Evolutionary conservation across 2,888 invertebrate genomes (phyloP).

Genomic region (Amphipyra berbera): DNA sequence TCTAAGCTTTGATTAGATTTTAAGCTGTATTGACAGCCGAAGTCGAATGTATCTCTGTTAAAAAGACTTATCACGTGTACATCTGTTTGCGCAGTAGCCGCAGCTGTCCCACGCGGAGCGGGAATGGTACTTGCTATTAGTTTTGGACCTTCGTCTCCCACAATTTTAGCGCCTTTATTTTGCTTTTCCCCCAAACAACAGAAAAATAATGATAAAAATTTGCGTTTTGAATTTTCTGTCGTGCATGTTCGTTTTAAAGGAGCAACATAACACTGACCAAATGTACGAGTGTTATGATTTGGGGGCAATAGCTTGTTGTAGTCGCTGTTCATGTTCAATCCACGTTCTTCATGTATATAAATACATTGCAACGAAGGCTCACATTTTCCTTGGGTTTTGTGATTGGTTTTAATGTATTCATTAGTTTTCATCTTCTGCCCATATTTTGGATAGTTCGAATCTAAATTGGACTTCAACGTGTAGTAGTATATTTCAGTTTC

Average conservation of each 20-base stretch:
- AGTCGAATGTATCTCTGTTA: slow-evolving; percentile 56
- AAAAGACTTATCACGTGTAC: slow-evolving; percentile 46
- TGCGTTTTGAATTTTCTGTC: slow-evolving; percentile 44
- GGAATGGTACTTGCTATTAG: background rate
- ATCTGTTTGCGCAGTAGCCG: slow-evolving; percentile 12
- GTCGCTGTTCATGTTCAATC: slow-evolving; percentile 40
- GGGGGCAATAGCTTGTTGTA: slow-evolving; percentile 36
- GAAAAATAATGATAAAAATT: slow-evolving; percentile 55
- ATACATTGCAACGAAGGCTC: slow-evolving; percentile 50
- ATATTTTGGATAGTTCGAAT: slow-evolving; percentile 36
- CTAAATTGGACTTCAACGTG: slow-evolving; percentile 42
- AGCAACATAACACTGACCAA: slow-evolving; percentile 58
- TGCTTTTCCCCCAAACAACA: slow-evolving; percentile 62
- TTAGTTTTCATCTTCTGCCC: slow-evolving; percentile 30
- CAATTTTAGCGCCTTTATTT: slow-evolving; percentile 31
- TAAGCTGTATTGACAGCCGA: slow-evolving; percentile 69
- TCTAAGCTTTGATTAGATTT: slow-evolving; percentile 72
- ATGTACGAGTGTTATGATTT: slow-evolving; percentile 44
- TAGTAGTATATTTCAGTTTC: slow-evolving; percentile 52
- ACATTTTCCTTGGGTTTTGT: slow-evolving; percentile 49
- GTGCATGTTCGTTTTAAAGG: slow-evolving; percentile 45
- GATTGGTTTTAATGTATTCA: slow-evolving; percentile 33
- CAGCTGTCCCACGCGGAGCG: background rate
- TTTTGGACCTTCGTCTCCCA: background rate
- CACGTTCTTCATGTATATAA: slow-evolving; percentile 45